Evolutionary conservation across 2,113 vertebrate genomes (phyloP).

Genomic region (Hiodon alosoides): DNA sequence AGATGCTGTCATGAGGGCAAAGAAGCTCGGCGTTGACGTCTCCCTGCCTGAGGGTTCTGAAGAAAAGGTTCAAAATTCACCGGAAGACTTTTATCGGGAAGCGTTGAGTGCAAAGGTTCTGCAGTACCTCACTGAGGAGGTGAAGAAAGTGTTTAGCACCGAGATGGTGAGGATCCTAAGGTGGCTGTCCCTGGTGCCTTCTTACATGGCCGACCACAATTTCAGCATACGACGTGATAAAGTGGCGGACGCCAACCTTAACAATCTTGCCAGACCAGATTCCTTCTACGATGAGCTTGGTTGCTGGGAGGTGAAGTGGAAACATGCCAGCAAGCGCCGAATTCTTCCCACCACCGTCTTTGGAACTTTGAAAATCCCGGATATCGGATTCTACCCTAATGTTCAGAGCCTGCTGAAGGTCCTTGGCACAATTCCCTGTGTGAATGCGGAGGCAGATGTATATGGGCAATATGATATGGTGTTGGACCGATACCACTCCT

Average conservation of each 20-base stretch:
- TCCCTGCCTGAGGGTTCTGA: slow-evolving; percentile 43
- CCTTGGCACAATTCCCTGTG: slow-evolving; percentile 66
- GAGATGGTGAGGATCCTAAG: slow-evolving; percentile 70
- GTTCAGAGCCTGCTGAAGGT: slow-evolving; percentile 69
- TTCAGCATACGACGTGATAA: slow-evolving; percentile 72
- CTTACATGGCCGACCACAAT: slow-evolving; percentile 73
- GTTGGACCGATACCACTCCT: slow-evolving; percentile 59
- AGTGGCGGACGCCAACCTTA: slow-evolving; percentile 69
- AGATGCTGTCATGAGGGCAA: slow-evolving; percentile 63
- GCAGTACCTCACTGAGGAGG: slow-evolving; percentile 65
- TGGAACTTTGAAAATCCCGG: slow-evolving; percentile 67
- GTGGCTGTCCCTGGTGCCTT: slow-evolving; percentile 69
- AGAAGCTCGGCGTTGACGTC: slow-evolving; percentile 63
- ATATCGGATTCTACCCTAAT: slow-evolving; percentile 70
- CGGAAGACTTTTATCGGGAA: slow-evolving; percentile 67
- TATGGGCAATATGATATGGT: slow-evolving; percentile 72
- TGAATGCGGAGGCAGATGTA: slow-evolving; percentile 66
- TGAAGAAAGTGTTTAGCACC: slow-evolving; percentile 65
- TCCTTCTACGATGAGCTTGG: slow-evolving; percentile 71
- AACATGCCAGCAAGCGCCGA: slow-evolving; percentile 67
- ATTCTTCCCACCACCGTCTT: slow-evolving; percentile 68
- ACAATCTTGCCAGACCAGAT: slow-evolving; percentile 67
- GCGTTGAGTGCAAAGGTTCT: slow-evolving; percentile 59
- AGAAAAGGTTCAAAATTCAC: slow-evolving; percentile 39
- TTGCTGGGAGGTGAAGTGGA: slow-evolving; percentile 72